These are phyloP conservation scores for Drosophila colorata DNA, from an alignment of 2,888 invertebrate genomes.

Conservation along the genomic window DNA sequence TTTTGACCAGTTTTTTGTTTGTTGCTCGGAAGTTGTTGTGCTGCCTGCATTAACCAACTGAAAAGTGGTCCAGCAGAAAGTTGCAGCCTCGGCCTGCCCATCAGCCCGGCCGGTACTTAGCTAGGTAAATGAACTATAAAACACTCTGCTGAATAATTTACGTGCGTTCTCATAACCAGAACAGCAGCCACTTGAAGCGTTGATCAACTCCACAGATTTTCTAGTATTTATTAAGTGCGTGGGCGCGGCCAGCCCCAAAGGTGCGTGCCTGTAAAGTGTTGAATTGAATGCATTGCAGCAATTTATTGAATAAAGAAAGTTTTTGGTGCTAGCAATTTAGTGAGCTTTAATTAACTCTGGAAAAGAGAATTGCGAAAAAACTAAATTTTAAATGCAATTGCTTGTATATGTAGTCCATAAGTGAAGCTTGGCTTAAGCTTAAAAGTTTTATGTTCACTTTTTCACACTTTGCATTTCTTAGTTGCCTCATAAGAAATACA, in stretches of 20 bases:
- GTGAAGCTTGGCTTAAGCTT: too few relatives aligned
- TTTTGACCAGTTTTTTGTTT: constrained; percentile 72
- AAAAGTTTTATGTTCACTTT: too few relatives aligned
- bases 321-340: too few relatives aligned
- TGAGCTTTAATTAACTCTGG: too few relatives aligned
- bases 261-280: neutral
- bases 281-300: neutral
- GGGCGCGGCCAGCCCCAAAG: neutral
- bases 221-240: neutral
- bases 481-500: too few relatives aligned
- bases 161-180: constrained; percentile 47
- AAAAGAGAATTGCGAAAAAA: too few relatives aligned
- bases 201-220: constrained; percentile 32
- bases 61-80: constrained; percentile 48
- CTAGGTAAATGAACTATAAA: constrained; percentile 76
- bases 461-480: too few relatives aligned
- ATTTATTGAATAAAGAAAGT: too few relatives aligned
- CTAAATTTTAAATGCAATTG: too few relatives aligned
- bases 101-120: constrained; percentile 33
- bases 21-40: constrained; percentile 61
- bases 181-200: constrained; percentile 33
- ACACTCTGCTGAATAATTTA: constrained; percentile 70
- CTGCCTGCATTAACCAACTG: constrained; percentile 47
- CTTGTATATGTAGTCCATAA: too few relatives aligned
- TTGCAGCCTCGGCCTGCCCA: constrained; percentile 16